Conservation (phyloP, 2,797 vertebrate genomes). For the Scyliorhinus canicula region DNA sequence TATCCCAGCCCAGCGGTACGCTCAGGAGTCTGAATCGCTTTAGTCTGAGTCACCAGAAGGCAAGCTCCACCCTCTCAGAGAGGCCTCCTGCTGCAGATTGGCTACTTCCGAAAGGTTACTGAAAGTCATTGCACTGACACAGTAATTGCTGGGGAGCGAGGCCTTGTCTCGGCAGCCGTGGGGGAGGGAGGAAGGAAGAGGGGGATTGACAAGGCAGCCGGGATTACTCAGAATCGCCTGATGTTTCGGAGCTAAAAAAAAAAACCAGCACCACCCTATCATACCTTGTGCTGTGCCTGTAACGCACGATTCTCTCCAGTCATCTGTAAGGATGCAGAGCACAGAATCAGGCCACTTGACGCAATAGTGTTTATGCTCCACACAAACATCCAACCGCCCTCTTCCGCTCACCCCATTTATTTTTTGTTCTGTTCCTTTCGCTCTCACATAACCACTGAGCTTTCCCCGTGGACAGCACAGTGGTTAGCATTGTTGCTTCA, state of each 20-base stretch:
- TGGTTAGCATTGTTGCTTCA: too few relatives aligned
- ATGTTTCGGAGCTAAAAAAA: neutral
- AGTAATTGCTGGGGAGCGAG: neutral
- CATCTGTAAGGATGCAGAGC: neutral
- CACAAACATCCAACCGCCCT: neutral
- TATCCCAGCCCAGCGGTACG: neutral
- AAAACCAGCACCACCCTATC: neutral
- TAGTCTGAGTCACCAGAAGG: neutral
- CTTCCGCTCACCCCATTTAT: neutral
- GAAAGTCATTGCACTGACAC: conserved; percentile 19
- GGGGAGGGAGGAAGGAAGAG: neutral
- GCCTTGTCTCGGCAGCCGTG: neutral
- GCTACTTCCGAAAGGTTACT: conserved; percentile 18
- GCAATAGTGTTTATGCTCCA: neutral
- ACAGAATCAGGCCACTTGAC: neutral
- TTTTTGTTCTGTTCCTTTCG: neutral
- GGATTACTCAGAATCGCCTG: neutral
- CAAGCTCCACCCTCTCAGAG: neutral
- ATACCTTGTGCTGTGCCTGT: neutral
- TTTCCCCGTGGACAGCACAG: too few relatives aligned
- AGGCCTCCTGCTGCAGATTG: neutral
- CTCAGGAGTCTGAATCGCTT: neutral
- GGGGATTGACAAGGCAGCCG: neutral
- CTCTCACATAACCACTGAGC: neutral
- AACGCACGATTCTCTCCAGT: neutral